Evolutionary conservation across 23 tunicate genomes (phyloP).

Genomic region (Styela clava): DNA sequence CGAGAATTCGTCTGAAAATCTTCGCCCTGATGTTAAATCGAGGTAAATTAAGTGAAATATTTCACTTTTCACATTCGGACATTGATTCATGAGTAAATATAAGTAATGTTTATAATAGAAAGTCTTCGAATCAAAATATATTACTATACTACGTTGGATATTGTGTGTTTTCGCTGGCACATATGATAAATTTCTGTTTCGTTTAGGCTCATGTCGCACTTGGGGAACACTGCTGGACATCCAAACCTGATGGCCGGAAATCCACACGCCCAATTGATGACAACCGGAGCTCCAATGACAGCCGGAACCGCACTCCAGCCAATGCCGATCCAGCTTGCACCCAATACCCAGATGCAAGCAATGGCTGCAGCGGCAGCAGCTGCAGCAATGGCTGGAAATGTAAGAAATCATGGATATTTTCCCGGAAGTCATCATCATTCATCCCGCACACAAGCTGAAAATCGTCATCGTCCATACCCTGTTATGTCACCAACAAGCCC

Average conservation of each 20-base stretch:
- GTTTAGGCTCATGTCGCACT: conserved; percentile 71
- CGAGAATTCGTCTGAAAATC: conserved; percentile 42
- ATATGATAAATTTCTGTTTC: no score
- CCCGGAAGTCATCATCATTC: conserved; percentile 13
- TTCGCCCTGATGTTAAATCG: conserved; percentile 70
- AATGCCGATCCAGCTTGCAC: conserved; percentile 66
- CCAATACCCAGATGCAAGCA: conserved; percentile 68
- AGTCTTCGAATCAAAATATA: no score
- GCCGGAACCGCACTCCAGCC: conserved; percentile 44
- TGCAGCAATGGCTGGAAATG: conserved; percentile 43
- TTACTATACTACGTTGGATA: no score
- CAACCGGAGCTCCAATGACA: conserved; percentile 58
- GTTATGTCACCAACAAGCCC: neutral
- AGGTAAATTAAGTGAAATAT: conserved; percentile 9
- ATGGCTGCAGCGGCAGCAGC: conserved; percentile 66
- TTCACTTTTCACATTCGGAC: no score
- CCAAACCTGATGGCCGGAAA: conserved; percentile 35
- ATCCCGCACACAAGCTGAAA: neutral
- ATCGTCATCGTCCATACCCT: neutral
- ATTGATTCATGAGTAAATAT: no score
- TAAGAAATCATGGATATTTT: conserved; percentile 10
- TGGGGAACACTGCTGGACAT: conserved; percentile 52
- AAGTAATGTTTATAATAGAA: no score
- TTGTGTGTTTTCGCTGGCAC: no score
- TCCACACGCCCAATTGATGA: conserved; percentile 49